Base-by-base conservation (phyloP, 2,113 vertebrate species). In the Prionailurus viverrinus region DNA sequence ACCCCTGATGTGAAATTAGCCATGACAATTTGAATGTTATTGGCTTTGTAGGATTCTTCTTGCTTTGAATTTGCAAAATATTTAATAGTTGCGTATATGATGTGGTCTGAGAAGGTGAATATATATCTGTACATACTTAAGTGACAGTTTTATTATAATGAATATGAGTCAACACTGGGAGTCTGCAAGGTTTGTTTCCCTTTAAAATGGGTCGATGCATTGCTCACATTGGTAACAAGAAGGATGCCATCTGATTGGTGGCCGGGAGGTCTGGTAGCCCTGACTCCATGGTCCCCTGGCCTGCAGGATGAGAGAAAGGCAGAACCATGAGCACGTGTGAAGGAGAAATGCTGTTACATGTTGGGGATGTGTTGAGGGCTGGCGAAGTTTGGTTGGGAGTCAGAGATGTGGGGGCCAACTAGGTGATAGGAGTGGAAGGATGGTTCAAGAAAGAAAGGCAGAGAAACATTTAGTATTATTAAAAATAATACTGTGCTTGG, bases 21-120 rank as follows among this genome's bases (percentile, higher is more conserved):
- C 29, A 89, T 74, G 21, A 86, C 61, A 58, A 36, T 78, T 81
- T 29, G 21, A 94, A 58, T 31, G 7, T 58, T 66, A 21, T 89
- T 94, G 55, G 29, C 36, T 86, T 80, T 68, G 31, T 12, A 79
- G 25, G 69, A 3, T 36, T 92, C 78, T 58, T 79, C 83, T 76
- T 73, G 51, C 41, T 90, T 73, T 65, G 69, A 61, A 65, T 92
- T 92, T 97, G 39, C 0, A 45, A 90, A 65, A 66, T 89, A 79
- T 36, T 96, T 83, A 82, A 94, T 82, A 86, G 25, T 25, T 97
- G 61, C 33, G 16, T 48, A 79, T 78, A 14, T 91, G 21, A 27
- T 96, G n/a, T 65, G 82, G 65, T n/a, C 36, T 25, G 58, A 39
- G 19, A 78, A 39, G 36, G 9, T 74, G 92, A 80, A 66, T 33